phyloP scores from a whole-genome alignment of 2,888 invertebrate genomes.

The Lumbricus terrestris region DNA sequence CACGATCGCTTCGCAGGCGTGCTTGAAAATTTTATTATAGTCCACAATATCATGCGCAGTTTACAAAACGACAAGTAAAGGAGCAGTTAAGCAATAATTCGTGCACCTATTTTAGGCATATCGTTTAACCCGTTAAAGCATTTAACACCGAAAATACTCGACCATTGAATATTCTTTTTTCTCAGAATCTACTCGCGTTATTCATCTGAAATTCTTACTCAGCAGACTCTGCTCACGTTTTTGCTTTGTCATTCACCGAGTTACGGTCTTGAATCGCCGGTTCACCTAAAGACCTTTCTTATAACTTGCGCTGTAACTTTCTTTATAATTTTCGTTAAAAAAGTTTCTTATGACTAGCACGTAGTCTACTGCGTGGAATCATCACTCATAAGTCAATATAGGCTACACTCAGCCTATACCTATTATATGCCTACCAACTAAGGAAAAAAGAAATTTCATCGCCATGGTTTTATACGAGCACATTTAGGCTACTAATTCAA shows the following conservation, averaged over 20 bases:
- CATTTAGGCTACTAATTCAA: no score
- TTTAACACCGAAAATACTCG: background rate
- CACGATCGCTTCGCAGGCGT: background rate
- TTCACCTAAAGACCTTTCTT: background rate
- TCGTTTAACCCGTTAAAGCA: background rate
- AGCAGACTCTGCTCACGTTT: background rate
- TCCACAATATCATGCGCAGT: background rate
- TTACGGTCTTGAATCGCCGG: background rate
- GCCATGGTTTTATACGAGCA: no score
- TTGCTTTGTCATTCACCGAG: background rate
- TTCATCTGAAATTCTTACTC: background rate
- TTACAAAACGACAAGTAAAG: background rate
- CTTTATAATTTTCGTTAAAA: no score
- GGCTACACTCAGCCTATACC: no score
- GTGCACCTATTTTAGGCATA: background rate
- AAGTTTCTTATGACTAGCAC: background rate
- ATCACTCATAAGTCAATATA: no score
- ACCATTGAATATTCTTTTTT: background rate
- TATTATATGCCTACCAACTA: no score
- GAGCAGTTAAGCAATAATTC: background rate
- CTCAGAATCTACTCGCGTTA: background rate
- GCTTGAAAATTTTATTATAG: background rate
- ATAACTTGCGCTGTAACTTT: no score
- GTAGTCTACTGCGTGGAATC: no score
- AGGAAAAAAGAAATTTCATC: no score